These are phyloP conservation scores for Trematomus bernacchii DNA, from an alignment of 2,797 vertebrate genomes.

Conservation along the genomic window DNA sequence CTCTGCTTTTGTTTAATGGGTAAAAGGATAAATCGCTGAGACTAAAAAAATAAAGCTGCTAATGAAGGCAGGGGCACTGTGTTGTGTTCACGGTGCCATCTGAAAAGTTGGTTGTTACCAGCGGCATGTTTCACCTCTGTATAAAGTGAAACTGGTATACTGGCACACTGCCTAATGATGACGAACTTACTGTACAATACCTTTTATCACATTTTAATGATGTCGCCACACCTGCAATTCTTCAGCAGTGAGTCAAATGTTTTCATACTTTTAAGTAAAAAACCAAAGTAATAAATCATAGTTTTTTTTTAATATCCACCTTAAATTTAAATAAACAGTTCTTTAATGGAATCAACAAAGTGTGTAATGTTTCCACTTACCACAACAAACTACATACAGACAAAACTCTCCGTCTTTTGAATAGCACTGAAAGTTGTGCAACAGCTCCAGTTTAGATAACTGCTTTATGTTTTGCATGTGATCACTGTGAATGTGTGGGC, in stretches of 20 bases:
- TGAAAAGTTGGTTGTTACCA: neutral
- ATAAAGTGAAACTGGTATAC: neutral
- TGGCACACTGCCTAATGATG: neutral
- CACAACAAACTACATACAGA: neutral
- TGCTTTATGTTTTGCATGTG: slow-evolving; percentile 47
- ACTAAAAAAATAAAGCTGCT: neutral
- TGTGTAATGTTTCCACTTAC: neutral
- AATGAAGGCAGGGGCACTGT: neutral
- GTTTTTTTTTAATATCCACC: slow-evolving; percentile 12
- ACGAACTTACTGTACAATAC: neutral
- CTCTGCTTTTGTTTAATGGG: neutral
- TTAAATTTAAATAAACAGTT: too few relatives aligned
- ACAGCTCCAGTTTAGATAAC: slow-evolving; percentile 38
- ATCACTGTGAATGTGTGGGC: slow-evolving; percentile 47
- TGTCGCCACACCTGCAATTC: too few relatives aligned
- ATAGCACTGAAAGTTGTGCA: slow-evolving; percentile 31
- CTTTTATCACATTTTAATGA: too few relatives aligned
- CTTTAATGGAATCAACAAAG: neutral
- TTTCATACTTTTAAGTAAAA: too few relatives aligned
- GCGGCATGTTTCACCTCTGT: neutral
- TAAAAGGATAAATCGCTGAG: neutral
- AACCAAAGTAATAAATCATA: neutral
- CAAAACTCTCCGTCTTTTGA: slow-evolving; percentile 8
- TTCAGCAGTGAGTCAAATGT: neutral
- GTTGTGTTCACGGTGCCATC: neutral